These are phyloP conservation scores for Lasius platythorax DNA, from an alignment of 2,888 invertebrate genomes.

Conservation along the genomic window DNA sequence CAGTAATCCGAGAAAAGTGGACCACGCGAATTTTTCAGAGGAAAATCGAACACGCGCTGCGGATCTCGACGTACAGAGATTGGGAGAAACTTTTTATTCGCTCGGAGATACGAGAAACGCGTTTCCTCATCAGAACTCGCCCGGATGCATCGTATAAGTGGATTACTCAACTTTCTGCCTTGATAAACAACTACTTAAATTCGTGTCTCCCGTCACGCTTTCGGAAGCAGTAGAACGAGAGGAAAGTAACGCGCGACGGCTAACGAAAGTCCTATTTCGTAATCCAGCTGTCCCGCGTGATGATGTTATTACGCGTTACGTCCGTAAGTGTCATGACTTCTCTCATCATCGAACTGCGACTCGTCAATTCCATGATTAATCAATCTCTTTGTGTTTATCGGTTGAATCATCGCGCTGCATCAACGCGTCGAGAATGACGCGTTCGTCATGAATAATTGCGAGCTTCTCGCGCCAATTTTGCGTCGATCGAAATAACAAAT, in stretches of 20 bases:
- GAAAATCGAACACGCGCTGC: not conserved
- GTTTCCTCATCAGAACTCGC: conserved; percentile 45
- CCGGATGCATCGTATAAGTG: conserved; percentile 50
- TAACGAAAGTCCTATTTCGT: not conserved
- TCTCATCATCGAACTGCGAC: not conserved
- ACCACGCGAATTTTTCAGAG: conserved; percentile 51
- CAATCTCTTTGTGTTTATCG: not conserved
- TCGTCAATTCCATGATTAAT: conserved; percentile 9
- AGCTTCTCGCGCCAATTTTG: not conserved
- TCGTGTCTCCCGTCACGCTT: conserved; percentile 47
- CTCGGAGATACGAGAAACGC: conserved; percentile 34
- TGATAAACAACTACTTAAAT: conserved; percentile 65
- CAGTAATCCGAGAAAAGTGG: conserved; percentile 3
- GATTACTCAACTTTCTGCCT: conserved; percentile 63
- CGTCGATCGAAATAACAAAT: conserved; percentile 12
- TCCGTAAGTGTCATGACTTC: not conserved
- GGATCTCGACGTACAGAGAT: conserved; percentile 40
- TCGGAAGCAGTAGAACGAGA: conserved; percentile 4
- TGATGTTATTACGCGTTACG: too few species aligned
- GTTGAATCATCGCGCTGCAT: conserved; percentile 9
- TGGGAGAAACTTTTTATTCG: conserved; percentile 55
- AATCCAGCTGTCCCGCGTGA: not conserved
- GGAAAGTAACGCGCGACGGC: conserved; percentile 25
- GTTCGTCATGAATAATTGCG: not conserved
- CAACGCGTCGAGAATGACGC: conserved; percentile 8